phyloP scores from a whole-genome alignment of 2,797 vertebrate genomes.

The Hapalemur alaotrensis region DNA sequence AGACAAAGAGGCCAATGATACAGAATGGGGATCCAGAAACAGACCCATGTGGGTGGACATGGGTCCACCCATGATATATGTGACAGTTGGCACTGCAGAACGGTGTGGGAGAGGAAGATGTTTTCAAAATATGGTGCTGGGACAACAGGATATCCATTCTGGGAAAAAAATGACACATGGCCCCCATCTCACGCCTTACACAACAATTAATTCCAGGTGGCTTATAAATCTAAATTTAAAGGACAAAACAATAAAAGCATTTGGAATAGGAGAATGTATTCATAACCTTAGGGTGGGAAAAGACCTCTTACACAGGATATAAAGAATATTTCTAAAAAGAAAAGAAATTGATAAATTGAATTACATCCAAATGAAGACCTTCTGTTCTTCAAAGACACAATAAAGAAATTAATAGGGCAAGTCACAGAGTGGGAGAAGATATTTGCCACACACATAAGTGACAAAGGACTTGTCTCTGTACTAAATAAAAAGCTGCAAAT shows the following conservation, averaged over 20 bases:
- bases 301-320: neutral
- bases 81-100: neutral
- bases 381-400: conserved; percentile 43
- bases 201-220: neutral
- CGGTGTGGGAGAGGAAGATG: neutral
- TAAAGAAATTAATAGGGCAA: neutral
- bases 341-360: conserved; percentile 28
- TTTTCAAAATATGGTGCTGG: neutral
- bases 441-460: neutral
- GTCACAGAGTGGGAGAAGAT: neutral
- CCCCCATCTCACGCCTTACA: neutral
- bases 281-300: conserved; percentile 23
- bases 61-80: neutral
- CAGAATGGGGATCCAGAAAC: neutral
- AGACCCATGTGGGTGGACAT: neutral
- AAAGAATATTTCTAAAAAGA: conserved; percentile 27
- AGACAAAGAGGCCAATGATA: neutral
- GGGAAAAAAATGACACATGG: neutral
- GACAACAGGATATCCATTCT: neutral
- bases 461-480: neutral
- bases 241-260: conserved; percentile 14
- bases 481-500: neutral
- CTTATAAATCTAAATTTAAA: conserved; percentile 15
- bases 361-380: conserved; percentile 33
- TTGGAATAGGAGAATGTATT: neutral